Base-by-base conservation (phyloP, 2,888 invertebrate genomes). In the Diaperis boleti region DNA sequence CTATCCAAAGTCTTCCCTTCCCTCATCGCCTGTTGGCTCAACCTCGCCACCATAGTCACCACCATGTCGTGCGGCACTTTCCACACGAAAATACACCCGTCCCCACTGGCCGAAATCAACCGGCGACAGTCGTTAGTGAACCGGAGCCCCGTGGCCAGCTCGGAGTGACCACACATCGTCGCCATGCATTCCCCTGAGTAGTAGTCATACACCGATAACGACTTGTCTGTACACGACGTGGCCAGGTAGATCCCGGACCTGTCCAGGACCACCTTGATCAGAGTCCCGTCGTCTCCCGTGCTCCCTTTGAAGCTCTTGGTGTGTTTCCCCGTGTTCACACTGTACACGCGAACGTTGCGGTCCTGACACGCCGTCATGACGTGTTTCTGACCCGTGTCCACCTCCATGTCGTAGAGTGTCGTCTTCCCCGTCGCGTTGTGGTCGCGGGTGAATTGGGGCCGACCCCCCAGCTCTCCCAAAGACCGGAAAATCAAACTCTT, bases 31-130 rank as follows among this genome's bases (percentile, higher is more conserved):
- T 94, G 94, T 78, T 94, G 94, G 11, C 91, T 89, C 14, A 94
- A 82, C 7, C 94, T 79, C 0, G 94, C 93, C 64, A 92, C 88
- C 94, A 95, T 95, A 2, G 95, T 94, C 61, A 95, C 92, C 26
- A 95, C 94, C 92, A 98, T 94, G 78, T 97, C 96, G 73, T 92
- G 91, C 0, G 97, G 95, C 47, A 99, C 89, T 62, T 92, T 87
- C 98, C 98, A 98, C 42, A 98, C 89, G 83, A 98, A 98, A 59
- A 99, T 90, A 77, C 98, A 98, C 75, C 96, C 96, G 81, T 95
- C 95, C 1, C 95, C 95, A 20, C 95, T 94, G 0, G 96, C 96
- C 1, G 96, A 96, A 54, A 97, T 90, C 50, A 98, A 83, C 76
- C 95, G 89, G 76, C 92, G 89, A 76, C 96, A 94, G 80, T 97